Base-by-base conservation (phyloP, 2,797 vertebrate species). In the Myoxocephalus aenaeus region DNA sequence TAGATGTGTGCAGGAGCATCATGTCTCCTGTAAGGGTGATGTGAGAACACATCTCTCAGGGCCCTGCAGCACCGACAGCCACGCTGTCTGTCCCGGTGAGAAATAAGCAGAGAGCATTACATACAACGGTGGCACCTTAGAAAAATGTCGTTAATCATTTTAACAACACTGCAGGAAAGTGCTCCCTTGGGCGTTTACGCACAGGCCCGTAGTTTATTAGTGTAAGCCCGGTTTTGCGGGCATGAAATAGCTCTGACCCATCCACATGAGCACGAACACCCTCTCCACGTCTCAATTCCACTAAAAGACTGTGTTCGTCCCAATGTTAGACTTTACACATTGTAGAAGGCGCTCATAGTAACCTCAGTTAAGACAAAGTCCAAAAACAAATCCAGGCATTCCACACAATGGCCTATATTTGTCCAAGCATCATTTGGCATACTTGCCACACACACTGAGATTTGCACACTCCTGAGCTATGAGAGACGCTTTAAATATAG, bases 401-500 rank as follows among this genome's bases (percentile, higher is more conserved):
- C 59, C 73, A 87, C 72, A 81, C 79, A 74, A 81, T 67, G 70
- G 58, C 75, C 87, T 77, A 85, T 85, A 82, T 89, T 80, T 83
- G 81, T 71, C 82, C 42, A 11, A 80, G 83, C 83, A 82, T 83
- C 86, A 58, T 89, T 75, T 87, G 83, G 81, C 85, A 78, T 77
- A 42, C 79, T 77, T 18, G 73, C 70, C 57, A 80, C 85, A 80
- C 85, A 87, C 82, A 50, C 70, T 65, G 78, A 81, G 73, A 73
- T 76, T 56, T 77, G 75, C 87, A 88, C 82, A 87, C 89, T 89
- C 88, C 86, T 79, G 80, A 87, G 82, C 85, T 77, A 88, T 93
- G 91, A 92, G 80, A 70, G 76, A 74, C 76, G 86, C 81, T 92
- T 94, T 94, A 95, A 92, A 94, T 94, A 91, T 94, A 95, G 95